These are phyloP conservation scores for Gobio occitaniae DNA, from an alignment of 2,797 vertebrate species.

Conservation along the genomic window DNA sequence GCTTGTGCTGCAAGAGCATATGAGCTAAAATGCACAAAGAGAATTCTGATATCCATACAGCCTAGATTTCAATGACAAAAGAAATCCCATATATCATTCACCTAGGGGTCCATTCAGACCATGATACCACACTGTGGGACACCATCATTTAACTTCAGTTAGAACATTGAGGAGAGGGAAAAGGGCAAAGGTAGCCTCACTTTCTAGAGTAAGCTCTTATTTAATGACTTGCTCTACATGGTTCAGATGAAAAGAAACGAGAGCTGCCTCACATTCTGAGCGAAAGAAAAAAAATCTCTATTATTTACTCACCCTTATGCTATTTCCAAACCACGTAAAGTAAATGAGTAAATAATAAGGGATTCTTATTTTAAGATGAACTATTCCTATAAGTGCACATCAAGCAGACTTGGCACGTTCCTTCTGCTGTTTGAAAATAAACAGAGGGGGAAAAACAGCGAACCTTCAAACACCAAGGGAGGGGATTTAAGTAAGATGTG, in stretches of 20 bases:
- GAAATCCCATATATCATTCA: constrained; percentile 67
- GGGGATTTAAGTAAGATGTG: constrained; percentile 79
- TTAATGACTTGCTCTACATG: constrained; percentile 49
- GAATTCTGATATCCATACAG: constrained; percentile 41
- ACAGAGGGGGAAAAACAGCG: constrained; percentile 63
- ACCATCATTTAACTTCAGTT: constrained; percentile 49
- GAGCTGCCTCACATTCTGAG: constrained; percentile 74
- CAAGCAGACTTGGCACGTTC: constrained; percentile 67
- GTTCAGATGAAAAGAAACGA: constrained; percentile 51
- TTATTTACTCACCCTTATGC: neutral
- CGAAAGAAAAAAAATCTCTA: constrained; percentile 63
- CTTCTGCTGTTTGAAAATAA: constrained; percentile 67
- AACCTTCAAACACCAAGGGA: constrained; percentile 77
- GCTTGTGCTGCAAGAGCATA: constrained; percentile 13
- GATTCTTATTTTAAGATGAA: constrained; percentile 20
- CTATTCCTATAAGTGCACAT: constrained; percentile 61
- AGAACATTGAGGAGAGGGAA: constrained; percentile 28
- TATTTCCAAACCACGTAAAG: neutral
- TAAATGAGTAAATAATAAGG: neutral
- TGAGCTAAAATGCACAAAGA: constrained; percentile 36
- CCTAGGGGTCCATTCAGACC: constrained; percentile 43
- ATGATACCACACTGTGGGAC: constrained; percentile 52
- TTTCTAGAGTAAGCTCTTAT: constrained; percentile 52
- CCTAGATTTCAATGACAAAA: constrained; percentile 60
- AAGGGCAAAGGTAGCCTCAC: constrained; percentile 42